phyloP scores from a whole-genome alignment of 2,797 vertebrate species.

The Pseudotriccus pelzelni region DNA sequence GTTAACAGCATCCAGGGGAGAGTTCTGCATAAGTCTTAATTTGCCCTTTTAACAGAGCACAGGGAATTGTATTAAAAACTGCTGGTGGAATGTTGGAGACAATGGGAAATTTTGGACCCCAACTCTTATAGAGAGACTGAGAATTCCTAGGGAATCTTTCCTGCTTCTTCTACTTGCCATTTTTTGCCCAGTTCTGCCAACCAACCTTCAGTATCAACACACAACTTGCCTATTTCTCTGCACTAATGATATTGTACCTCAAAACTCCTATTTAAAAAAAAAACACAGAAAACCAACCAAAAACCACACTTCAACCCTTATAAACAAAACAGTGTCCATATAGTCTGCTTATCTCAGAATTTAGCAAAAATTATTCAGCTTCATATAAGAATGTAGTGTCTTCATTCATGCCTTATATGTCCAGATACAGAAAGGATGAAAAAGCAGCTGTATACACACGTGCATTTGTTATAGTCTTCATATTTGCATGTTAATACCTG shows the following conservation, averaged over 20 bases:
- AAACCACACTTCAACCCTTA: background rate
- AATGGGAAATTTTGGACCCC: background rate
- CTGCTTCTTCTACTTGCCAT: background rate
- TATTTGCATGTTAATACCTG: background rate
- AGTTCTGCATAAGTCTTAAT: background rate
- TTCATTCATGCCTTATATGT: background rate
- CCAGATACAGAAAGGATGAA: background rate
- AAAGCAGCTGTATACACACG: background rate
- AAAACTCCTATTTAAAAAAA: background rate
- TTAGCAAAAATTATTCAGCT: background rate
- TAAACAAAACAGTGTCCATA: background rate
- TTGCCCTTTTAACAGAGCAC: background rate
- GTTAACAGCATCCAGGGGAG: background rate
- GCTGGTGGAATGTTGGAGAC: background rate
- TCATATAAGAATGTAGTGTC: background rate
- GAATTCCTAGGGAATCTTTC: background rate
- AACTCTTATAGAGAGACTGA: background rate
- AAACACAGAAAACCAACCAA: background rate
- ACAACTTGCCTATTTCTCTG: background rate
- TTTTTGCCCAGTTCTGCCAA: background rate
- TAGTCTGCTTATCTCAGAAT: background rate
- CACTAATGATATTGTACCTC: background rate
- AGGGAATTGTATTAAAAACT: background rate
- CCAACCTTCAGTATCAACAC: background rate
- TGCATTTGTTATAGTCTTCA: background rate